phyloP scores from a whole-genome alignment of 2,888 invertebrate species.

The Tipula vernalis region DNA sequence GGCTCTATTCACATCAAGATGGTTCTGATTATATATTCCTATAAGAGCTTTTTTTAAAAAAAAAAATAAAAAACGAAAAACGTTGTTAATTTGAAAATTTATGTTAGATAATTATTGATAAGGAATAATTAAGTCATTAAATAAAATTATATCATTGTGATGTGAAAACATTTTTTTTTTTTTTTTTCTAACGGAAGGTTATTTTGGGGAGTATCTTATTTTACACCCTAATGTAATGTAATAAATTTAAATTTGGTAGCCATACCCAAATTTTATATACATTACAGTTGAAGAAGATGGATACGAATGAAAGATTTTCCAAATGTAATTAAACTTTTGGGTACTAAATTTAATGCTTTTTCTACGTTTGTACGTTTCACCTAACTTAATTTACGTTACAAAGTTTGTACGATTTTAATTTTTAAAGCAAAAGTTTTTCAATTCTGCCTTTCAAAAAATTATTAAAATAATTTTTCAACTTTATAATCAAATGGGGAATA shows the following conservation, averaged over 20 bases:
- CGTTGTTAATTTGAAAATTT: constrained; percentile 4
- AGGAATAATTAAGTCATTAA: not conserved
- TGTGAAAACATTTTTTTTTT: not conserved
- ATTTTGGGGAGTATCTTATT: not conserved
- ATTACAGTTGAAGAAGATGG: not conserved
- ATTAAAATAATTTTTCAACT: too few species aligned
- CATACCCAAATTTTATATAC: not conserved
- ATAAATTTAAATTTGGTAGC: not conserved
- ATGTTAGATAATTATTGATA: constrained; percentile 4
- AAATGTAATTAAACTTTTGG: too few species aligned
- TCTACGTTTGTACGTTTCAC: too few species aligned
- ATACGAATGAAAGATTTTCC: too few species aligned
- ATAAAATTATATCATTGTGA: not conserved
- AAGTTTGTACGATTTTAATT: too few species aligned
- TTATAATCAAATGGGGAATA: too few species aligned
- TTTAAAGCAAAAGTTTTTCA: too few species aligned
- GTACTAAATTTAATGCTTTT: too few species aligned
- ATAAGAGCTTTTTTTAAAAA: not conserved
- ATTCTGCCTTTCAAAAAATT: too few species aligned
- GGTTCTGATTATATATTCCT: too few species aligned
- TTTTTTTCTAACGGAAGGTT: not conserved
- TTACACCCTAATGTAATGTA: not conserved
- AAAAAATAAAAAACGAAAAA: not conserved
- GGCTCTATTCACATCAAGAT: too few species aligned
- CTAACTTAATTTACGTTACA: too few species aligned